phyloP scores from a whole-genome alignment of 2,797 vertebrate genomes.

The Molossus molossus region DNA sequence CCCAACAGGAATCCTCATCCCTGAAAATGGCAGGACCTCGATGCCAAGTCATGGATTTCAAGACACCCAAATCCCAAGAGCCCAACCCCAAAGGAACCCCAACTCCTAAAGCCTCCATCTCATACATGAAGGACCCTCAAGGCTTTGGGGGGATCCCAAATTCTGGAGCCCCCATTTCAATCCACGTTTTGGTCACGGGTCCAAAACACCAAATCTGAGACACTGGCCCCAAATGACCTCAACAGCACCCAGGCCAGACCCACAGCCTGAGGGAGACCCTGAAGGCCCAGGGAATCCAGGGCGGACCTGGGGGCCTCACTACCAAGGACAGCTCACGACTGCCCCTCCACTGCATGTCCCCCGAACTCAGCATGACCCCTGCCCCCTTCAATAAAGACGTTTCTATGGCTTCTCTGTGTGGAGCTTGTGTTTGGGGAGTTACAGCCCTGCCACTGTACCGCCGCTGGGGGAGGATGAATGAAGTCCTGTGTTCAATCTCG shows the following conservation, averaged over 20 bases:
- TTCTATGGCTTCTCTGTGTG: slow-evolving; percentile 81
- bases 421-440: slow-evolving; percentile 10
- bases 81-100: slow-evolving; percentile 64
- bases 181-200: slow-evolving; percentile 72
- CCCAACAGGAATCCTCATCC: slow-evolving; percentile 51
- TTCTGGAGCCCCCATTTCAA: slow-evolving; percentile 72
- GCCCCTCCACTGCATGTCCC: slow-evolving; percentile 86
- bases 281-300: slow-evolving; percentile 72
- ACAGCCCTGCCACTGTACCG: too few species aligned
- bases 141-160: slow-evolving; percentile 70
- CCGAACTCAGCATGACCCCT: slow-evolving; percentile 83
- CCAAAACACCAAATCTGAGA: slow-evolving; percentile 72
- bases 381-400: slow-evolving; percentile 84
- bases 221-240: slow-evolving; percentile 71
- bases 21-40: slow-evolving; percentile 61
- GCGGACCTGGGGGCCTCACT: slow-evolving; percentile 73
- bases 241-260: slow-evolving; percentile 69
- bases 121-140: slow-evolving; percentile 54
- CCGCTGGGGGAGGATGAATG: neutral
- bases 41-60: slow-evolving; percentile 56
- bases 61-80: slow-evolving; percentile 70
- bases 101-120: slow-evolving; percentile 75
- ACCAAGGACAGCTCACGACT: slow-evolving; percentile 83
- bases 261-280: slow-evolving; percentile 74
- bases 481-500: neutral